A percentile compares a stretch with the other conserved stretches of the same genome.
Evolutionary conservation across 2,888 invertebrate genomes (phyloP).

Genomic region (Maniola hyperantus): DNA sequence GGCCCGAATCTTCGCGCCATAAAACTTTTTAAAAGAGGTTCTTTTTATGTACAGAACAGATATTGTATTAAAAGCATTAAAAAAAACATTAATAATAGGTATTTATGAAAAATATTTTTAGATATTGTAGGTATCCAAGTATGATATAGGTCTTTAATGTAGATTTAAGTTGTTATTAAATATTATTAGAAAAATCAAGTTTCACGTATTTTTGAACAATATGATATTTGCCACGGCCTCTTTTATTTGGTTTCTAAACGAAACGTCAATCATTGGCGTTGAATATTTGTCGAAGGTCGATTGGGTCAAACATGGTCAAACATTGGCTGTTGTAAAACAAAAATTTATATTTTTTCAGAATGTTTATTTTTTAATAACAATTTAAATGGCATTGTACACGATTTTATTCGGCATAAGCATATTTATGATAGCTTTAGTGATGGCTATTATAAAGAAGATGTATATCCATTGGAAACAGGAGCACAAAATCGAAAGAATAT

Average conservation of each 20-base stretch:
- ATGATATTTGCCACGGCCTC: background rate
- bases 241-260: no score
- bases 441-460: slow-evolving; percentile 73
- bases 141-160: no score
- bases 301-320: background rate
- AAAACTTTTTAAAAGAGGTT: slow-evolving; percentile 1
- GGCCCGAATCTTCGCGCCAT: background rate
- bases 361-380: slow-evolving; percentile 26
- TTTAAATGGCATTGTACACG: slow-evolving; percentile 70
- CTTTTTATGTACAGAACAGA: slow-evolving; percentile 2
- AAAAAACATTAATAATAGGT: no score
- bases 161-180: no score
- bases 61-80: background rate
- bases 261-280: background rate
- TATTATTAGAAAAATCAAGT: no score
- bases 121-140: no score
- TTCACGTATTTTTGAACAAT: background rate
- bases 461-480: slow-evolving; percentile 75
- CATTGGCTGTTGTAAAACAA: background rate
- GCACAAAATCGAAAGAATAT: slow-evolving; percentile 64
- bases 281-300: background rate
- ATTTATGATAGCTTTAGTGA: slow-evolving; percentile 72
- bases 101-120: background rate
- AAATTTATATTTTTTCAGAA: background rate
- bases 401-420: slow-evolving; percentile 74